A percentile compares a stretch with the other conserved stretches of the same genome.
Conservation (phyloP, 1,140 invertebrate species). For the Nephila pilipes region DNA sequence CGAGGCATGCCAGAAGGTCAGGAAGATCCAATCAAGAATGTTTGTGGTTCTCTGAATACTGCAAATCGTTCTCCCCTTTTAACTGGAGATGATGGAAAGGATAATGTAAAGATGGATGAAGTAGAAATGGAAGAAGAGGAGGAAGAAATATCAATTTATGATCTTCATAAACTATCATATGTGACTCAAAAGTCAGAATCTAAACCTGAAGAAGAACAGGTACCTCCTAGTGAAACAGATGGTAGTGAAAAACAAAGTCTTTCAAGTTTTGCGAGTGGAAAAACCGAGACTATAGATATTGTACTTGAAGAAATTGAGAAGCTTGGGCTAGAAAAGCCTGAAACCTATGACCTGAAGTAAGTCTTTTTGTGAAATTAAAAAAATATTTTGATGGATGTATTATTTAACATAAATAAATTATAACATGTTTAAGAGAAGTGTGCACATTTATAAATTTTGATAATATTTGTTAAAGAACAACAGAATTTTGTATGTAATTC, state of each 20-base stretch:
- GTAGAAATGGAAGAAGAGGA: conserved; percentile 54
- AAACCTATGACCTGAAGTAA: conserved; percentile 49
- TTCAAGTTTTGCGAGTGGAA: background rate
- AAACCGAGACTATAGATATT: conserved; percentile 15
- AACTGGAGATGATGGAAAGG: conserved; percentile 51
- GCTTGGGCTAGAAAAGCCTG: conserved; percentile 41
- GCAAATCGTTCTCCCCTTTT: conserved; percentile 31
- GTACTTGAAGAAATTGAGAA: conserved; percentile 58
- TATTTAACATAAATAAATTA: too few species aligned
- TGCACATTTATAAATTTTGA: too few species aligned
- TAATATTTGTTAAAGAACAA: too few species aligned
- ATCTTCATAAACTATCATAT: conserved; percentile 41
- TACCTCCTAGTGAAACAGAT: background rate
- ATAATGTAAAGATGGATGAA: conserved; percentile 8
- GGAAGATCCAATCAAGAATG: conserved; percentile 81
- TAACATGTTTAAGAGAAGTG: too few species aligned
- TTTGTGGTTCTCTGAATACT: background rate
- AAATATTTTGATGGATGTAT: too few species aligned
- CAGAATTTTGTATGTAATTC: too few species aligned
- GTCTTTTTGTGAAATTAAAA: background rate
- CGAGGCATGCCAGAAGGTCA: conserved; percentile 82
- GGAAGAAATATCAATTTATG: conserved; percentile 74
- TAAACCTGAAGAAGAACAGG: background rate
- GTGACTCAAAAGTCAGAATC: background rate
- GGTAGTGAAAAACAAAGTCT: background rate